Percentiles rank a stretch among this genome's conserved stretches.
phyloP scores from a whole-genome alignment of 2,113 vertebrate genomes.

The Sebastes schlegelii region DNA sequence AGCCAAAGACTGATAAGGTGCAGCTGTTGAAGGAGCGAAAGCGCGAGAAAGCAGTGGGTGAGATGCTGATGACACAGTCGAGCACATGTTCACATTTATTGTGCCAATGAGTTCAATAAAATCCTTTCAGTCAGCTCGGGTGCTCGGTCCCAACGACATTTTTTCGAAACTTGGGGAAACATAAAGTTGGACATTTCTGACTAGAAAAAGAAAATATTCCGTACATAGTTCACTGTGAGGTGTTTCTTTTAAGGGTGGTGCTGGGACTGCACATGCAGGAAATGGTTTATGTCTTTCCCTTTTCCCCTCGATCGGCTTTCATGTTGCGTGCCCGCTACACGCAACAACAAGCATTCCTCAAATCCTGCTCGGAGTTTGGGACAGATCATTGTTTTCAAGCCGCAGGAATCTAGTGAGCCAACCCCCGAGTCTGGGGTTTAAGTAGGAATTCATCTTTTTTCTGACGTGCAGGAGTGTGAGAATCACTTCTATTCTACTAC shows the following conservation, averaged over 20 bases:
- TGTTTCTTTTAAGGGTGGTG: conserved; percentile 72
- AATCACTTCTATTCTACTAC: conserved; percentile 7
- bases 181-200: conserved; percentile 34
- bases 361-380: conserved; percentile 45
- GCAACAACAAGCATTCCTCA: conserved; percentile 60
- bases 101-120: conserved; percentile 47
- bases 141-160: conserved; percentile 4
- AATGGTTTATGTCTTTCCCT: conserved; percentile 74
- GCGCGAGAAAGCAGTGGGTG: conserved; percentile 15
- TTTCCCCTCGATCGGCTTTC: conserved; percentile 61
- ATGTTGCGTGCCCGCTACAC: conserved; percentile 37
- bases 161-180: conserved; percentile 10
- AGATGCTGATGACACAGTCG: conserved; percentile 38
- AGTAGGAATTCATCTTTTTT: conserved; percentile 29
- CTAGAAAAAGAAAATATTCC: conserved; percentile 50
- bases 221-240: conserved; percentile 43
- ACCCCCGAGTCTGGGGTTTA: conserved; percentile 28
- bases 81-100: conserved; percentile 52
- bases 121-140: conserved; percentile 21
- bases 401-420: conserved; percentile 58
- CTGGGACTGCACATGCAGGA: conserved; percentile 59
- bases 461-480: conserved; percentile 20
- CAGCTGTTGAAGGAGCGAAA: conserved; percentile 73
- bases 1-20: conserved; percentile 75
- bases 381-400: conserved; percentile 55